phyloP scores from a whole-genome alignment of 1,140 invertebrate genomes.

The Antheraea mylitta region DNA sequence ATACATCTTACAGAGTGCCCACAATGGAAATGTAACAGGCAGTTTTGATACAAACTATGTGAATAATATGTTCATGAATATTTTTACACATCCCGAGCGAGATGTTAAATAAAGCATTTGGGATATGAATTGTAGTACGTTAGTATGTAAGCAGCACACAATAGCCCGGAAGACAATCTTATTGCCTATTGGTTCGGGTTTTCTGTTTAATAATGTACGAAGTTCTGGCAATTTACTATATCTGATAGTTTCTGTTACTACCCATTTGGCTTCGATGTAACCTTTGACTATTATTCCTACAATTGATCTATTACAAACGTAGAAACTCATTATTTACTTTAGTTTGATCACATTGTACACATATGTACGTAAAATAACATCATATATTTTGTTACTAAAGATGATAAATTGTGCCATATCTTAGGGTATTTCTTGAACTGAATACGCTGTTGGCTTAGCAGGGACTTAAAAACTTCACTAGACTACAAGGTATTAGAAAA shows the following conservation, averaged over 20 bases:
- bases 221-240: neutral
- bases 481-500: too few species aligned
- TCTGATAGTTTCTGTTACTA: neutral
- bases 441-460: too few species aligned
- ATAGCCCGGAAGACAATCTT: neutral
- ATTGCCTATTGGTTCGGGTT: neutral
- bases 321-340: too few species aligned
- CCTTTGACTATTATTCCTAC: neutral
- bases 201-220: neutral
- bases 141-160: neutral
- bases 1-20: neutral
- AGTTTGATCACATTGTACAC: too few species aligned
- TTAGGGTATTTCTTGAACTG: too few species aligned
- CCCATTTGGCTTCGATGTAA: neutral
- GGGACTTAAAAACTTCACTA: too few species aligned
- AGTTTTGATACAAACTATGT: conserved; percentile 2
- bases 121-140: neutral
- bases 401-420: too few species aligned
- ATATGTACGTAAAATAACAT: too few species aligned
- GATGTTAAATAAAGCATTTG: neutral
- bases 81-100: neutral
- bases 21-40: conserved; percentile 14
- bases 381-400: too few species aligned
- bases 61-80: neutral
- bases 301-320: neutral